Conservation (phyloP, 2,888 invertebrate genomes). For the Falcaria lacertinaria region DNA sequence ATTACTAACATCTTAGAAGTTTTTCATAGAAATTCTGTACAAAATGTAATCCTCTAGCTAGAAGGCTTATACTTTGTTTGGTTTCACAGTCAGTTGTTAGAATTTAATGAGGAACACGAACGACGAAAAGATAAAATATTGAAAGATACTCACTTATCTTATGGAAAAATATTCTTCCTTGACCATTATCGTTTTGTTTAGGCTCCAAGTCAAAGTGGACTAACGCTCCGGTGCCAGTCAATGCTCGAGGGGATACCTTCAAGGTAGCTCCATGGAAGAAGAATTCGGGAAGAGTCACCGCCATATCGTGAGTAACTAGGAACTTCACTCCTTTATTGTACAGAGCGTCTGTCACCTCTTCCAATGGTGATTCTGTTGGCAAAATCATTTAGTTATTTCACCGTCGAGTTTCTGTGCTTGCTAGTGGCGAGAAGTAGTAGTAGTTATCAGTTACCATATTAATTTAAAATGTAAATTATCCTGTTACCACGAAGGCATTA, state of each 20-base stretch:
- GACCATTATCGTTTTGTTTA: slow-evolving; percentile 57
- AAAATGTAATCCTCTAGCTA: too few relatives aligned
- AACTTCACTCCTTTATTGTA: slow-evolving; percentile 86
- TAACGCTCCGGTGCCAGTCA: slow-evolving; percentile 86
- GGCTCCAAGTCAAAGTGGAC: slow-evolving; percentile 86
- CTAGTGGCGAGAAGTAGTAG: too few relatives aligned
- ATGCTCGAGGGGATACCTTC: slow-evolving; percentile 85
- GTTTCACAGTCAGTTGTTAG: too few relatives aligned
- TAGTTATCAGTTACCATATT: too few relatives aligned
- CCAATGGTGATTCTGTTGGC: slow-evolving; percentile 81
- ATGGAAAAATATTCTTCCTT: slow-evolving; percentile 83
- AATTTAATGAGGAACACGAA: too few relatives aligned
- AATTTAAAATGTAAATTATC: too few relatives aligned
- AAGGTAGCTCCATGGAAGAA: slow-evolving; percentile 87
- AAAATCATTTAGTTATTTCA: slow-evolving; percentile 1
- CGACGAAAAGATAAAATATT: slow-evolving; percentile 9
- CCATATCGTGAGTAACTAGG: slow-evolving; percentile 88
- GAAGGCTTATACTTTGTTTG: too few relatives aligned
- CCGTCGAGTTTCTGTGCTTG: too few relatives aligned
- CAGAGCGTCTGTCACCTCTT: slow-evolving; percentile 86
- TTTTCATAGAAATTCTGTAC: too few relatives aligned
- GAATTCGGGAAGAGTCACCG: slow-evolving; percentile 84
- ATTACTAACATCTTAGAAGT: too few relatives aligned
- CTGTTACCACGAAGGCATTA: too few relatives aligned
- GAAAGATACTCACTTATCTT: slow-evolving; percentile 81